These are phyloP conservation scores for Schizopygopsis pylzovi DNA, from an alignment of 2,797 vertebrate species.

Conservation along the genomic window DNA sequence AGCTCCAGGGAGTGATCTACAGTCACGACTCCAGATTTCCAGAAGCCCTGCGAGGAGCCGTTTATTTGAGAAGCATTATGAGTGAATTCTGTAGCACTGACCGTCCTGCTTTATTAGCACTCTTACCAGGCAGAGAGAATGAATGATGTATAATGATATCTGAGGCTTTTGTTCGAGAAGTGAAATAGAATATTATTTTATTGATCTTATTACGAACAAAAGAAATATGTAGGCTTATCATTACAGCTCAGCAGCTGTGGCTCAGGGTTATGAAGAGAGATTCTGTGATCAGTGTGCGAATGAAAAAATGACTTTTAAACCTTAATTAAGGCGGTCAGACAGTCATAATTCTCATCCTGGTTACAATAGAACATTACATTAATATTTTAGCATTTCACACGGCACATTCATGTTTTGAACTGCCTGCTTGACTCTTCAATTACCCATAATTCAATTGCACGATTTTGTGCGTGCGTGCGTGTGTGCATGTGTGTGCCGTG, in stretches of 20 bases:
- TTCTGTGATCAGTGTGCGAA: background rate
- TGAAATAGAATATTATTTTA: background rate
- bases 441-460: background rate
- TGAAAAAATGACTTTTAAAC: background rate
- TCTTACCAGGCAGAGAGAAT: background rate
- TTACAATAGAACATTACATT: background rate
- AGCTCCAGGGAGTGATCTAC: background rate
- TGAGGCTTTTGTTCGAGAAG: background rate
- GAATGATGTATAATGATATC: background rate
- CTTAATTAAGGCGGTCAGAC: background rate
- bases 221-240: too few relatives aligned
- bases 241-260: background rate
- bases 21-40: conserved; percentile 17
- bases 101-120: conserved; percentile 2
- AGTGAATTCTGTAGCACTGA: background rate
- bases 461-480: background rate
- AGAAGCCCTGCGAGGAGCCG: background rate
- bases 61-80: background rate
- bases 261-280: background rate
- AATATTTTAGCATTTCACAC: background rate
- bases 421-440: background rate
- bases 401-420: background rate
- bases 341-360: background rate
- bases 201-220: background rate
- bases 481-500: too few relatives aligned